These are phyloP conservation scores for Sylvia borin DNA, from an alignment of 2,797 vertebrate species.

Conservation along the genomic window DNA sequence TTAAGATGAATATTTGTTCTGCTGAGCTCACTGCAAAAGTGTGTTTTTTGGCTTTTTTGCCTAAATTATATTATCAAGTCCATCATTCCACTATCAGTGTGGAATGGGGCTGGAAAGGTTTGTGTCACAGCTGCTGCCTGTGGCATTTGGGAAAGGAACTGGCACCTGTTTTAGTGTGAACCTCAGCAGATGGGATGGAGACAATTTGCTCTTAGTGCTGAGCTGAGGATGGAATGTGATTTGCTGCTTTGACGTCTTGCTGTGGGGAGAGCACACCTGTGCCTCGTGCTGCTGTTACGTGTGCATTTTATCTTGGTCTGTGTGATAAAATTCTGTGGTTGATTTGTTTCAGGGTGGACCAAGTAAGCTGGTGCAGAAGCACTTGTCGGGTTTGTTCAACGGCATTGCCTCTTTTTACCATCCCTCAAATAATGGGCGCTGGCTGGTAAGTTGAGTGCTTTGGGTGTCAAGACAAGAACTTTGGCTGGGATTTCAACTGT, in stretches of 20 bases:
- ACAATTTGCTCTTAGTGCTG: background rate
- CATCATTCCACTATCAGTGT: background rate
- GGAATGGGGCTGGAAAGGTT: background rate
- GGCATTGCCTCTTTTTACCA: conserved; percentile 97
- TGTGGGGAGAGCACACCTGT: background rate
- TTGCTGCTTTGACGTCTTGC: background rate
- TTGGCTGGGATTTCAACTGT: background rate
- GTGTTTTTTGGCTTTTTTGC: background rate
- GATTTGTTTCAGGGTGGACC: conserved; percentile 88
- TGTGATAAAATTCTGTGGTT: background rate
- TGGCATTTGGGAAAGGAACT: background rate
- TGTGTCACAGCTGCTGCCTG: background rate
- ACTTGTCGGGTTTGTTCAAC: conserved; percentile 93
- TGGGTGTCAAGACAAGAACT: background rate
- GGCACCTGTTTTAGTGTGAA: background rate
- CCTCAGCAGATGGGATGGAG: background rate
- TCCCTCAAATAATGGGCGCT: conserved; percentile 96
- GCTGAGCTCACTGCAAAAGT: background rate
- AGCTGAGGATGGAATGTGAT: background rate
- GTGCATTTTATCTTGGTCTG: background rate
- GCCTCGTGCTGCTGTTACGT: background rate
- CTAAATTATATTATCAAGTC: background rate
- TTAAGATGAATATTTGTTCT: background rate
- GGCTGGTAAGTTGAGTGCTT: conserved; percentile 93
- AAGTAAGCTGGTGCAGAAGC: conserved; percentile 92